phyloP scores from a whole-genome alignment of 1,140 invertebrate species.

The Acromyrmex heyeri region DNA sequence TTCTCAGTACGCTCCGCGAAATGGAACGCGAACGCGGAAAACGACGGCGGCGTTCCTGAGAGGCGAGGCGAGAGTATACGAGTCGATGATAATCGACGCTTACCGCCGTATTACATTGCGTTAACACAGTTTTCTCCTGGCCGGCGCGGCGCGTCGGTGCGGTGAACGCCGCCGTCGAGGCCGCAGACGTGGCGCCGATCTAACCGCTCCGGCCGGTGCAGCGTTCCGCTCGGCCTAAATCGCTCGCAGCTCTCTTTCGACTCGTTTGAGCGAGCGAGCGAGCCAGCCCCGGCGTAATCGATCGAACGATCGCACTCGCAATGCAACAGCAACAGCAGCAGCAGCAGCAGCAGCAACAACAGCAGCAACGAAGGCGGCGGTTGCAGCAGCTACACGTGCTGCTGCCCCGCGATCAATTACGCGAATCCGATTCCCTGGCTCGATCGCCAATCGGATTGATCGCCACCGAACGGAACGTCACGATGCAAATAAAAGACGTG shows the following conservation, averaged over 20 bases:
- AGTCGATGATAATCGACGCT: constrained; percentile 41
- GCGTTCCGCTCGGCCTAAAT: constrained; percentile 74
- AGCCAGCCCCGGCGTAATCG: constrained; percentile 33
- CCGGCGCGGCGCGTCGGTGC: constrained; percentile 52
- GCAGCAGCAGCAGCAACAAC: not conserved
- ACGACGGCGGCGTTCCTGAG: not conserved
- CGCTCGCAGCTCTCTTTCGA: constrained; percentile 41
- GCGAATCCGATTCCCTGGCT: constrained; percentile 50
- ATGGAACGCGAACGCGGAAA: constrained; percentile 65
- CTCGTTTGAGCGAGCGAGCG: constrained; percentile 39
- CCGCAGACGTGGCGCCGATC: constrained; percentile 75
- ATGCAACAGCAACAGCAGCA: constrained; percentile 18
- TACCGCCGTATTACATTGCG: constrained; percentile 67
- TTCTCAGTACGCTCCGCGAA: constrained; percentile 20
- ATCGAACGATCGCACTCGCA: constrained; percentile 36
- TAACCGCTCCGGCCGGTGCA: constrained; percentile 66
- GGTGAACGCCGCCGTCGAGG: constrained; percentile 68
- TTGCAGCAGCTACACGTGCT: constrained; percentile 34
- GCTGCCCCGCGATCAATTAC: constrained; percentile 46
- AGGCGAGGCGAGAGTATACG: constrained; percentile 4
- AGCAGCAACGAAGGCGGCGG: not conserved
- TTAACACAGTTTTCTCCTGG: constrained; percentile 73
- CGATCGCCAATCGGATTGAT: constrained; percentile 46
- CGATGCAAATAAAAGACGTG: constrained; percentile 38
- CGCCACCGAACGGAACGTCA: constrained; percentile 42